These are phyloP conservation scores for Salarias fasciatus DNA, from an alignment of 2,797 vertebrate species.

Conservation along the genomic window DNA sequence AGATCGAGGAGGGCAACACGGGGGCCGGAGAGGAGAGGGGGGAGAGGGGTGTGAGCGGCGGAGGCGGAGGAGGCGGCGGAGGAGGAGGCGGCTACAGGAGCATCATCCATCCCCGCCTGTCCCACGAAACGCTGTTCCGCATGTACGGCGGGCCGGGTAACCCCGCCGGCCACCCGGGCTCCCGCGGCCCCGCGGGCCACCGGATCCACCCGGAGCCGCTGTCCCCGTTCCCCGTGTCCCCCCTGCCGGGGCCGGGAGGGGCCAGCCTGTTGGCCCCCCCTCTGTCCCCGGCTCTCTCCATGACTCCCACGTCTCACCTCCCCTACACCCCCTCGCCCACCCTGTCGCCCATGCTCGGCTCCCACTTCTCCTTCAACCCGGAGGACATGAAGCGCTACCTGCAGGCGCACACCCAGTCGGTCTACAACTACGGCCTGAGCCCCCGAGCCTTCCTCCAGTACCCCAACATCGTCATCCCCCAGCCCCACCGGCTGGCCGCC, in stretches of 20 bases:
- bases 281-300: constrained; percentile 89
- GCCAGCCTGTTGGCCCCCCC: constrained; percentile 84
- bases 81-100: constrained; percentile 73
- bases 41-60: constrained; percentile 60
- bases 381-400: constrained; percentile 97
- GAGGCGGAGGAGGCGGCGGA: constrained; percentile 69
- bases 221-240: constrained; percentile 92
- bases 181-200: constrained; percentile 81
- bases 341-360: constrained; percentile 90
- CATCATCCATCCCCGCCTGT: constrained; percentile 82
- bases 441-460: constrained; percentile 93
- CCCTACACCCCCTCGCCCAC: constrained; percentile 91
- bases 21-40: constrained; percentile 75
- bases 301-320: constrained; percentile 90
- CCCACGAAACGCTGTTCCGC: constrained; percentile 88
- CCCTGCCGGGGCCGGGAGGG: constrained; percentile 84
- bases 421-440: constrained; percentile 95
- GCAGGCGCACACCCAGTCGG: constrained; percentile 93
- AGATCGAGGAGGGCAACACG: constrained; percentile 87
- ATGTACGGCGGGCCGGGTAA: constrained; percentile 84
- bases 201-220: constrained; percentile 88
- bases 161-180: constrained; percentile 70
- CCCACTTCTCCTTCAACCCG: constrained; percentile 93
- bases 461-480: constrained; percentile 90
- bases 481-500: constrained; percentile 86